phyloP scores from a whole-genome alignment of 1,140 invertebrate genomes.

The Drosophila azteca region DNA sequence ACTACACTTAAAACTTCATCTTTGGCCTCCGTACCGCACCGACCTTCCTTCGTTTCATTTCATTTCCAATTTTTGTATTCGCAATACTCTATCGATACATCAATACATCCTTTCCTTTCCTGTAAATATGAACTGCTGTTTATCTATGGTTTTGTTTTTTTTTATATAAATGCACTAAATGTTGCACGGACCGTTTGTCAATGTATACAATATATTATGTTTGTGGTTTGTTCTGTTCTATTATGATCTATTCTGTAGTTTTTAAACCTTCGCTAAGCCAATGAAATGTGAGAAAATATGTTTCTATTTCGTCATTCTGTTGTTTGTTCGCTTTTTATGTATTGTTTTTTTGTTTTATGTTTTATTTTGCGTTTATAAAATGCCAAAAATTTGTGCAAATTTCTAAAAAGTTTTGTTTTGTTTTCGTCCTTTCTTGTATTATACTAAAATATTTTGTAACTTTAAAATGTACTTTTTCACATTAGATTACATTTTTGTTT shows the following conservation, averaged over 20 bases:
- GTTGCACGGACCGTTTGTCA: constrained; percentile 73
- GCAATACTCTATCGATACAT: too few relatives aligned
- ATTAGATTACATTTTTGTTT: constrained; percentile 53
- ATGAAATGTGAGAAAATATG: constrained; percentile 73
- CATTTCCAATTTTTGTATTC: background rate
- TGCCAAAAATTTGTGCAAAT: constrained; percentile 82
- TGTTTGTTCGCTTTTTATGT: constrained; percentile 58
- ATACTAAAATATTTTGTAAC: constrained; percentile 75
- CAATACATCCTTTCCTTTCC: constrained; percentile 22
- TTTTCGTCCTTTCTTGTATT: constrained; percentile 47
- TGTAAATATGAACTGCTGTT: constrained; percentile 67
- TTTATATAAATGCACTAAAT: constrained; percentile 76
- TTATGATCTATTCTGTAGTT: constrained; percentile 33
- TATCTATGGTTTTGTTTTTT: constrained; percentile 33
- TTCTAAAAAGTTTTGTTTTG: constrained; percentile 65
- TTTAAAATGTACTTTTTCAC: constrained; percentile 68
- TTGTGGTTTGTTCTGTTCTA: constrained; percentile 27
- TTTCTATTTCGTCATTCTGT: constrained; percentile 55
- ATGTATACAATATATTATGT: constrained; percentile 17
- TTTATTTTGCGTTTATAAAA: constrained; percentile 66
- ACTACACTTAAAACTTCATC: constrained; percentile 72
- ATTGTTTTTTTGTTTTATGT: constrained; percentile 38
- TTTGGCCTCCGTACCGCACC: constrained; percentile 66
- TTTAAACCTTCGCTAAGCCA: constrained; percentile 74
- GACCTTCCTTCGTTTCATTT: constrained; percentile 29